phyloP scores from a whole-genome alignment of 2,113 vertebrate species.

The Oncorhynchus kisutch region DNA sequence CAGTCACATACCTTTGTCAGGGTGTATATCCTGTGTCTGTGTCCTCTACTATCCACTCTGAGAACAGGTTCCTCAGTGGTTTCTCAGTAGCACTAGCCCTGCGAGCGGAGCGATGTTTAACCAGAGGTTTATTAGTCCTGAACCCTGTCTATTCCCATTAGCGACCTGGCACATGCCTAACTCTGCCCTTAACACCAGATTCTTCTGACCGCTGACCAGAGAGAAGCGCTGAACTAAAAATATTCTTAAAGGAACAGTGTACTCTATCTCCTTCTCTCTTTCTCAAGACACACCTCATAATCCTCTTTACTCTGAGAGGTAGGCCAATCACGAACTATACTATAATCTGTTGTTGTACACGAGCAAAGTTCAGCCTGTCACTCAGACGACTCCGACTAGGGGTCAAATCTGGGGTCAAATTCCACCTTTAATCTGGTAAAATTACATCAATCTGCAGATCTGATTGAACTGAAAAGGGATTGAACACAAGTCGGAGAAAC shows the following conservation, averaged over 20 bases:
- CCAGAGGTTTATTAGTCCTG: slow-evolving; percentile 56
- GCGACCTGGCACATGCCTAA: slow-evolving; percentile 45
- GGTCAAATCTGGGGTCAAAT: too few species aligned
- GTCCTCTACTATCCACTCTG: slow-evolving; percentile 14
- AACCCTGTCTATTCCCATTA: slow-evolving; percentile 67
- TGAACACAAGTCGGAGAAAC: too few species aligned
- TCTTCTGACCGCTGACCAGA: slow-evolving; percentile 40
- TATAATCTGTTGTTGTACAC: slow-evolving; percentile 50
- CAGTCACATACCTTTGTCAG: slow-evolving; percentile 53
- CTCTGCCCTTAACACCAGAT: slow-evolving; percentile 44
- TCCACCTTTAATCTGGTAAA: too few species aligned
- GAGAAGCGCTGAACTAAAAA: slow-evolving; percentile 58
- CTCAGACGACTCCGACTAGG: background rate
- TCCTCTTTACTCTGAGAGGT: slow-evolving; percentile 66
- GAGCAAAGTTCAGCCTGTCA: slow-evolving; percentile 12
- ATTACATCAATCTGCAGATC: too few species aligned
- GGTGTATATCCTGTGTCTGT: background rate
- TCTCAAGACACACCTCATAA: slow-evolving; percentile 51
- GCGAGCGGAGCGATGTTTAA: slow-evolving; percentile 45
- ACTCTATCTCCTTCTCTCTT: slow-evolving; percentile 5
- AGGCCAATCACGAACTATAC: slow-evolving; percentile 59
- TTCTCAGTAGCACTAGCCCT: background rate
- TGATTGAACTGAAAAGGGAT: too few species aligned
- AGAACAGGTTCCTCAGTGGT: slow-evolving; percentile 10
- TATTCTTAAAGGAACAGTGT: slow-evolving; percentile 64